Conservation (phyloP, 1,140 invertebrate species). For the Magallana angulata region DNA sequence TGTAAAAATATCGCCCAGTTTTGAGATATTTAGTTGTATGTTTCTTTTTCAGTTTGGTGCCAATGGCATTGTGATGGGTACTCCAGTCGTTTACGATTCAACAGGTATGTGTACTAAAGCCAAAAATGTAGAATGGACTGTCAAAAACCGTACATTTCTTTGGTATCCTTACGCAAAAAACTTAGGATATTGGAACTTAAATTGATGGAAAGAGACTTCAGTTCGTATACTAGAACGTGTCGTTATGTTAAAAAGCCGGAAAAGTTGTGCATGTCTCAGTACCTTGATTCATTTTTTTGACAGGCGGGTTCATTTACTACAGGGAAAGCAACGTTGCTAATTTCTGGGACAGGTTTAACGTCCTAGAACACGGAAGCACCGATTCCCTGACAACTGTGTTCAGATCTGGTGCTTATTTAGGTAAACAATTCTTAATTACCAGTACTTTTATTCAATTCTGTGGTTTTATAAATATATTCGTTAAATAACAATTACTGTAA, state of each 20-base stretch:
- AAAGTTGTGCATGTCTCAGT: too few relatives aligned
- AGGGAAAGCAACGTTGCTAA: background rate
- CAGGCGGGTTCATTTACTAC: slow-evolving; percentile 8
- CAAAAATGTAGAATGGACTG: background rate
- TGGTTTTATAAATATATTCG: too few relatives aligned
- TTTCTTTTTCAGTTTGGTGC: background rate
- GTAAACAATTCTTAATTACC: background rate
- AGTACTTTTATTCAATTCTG: too few relatives aligned
- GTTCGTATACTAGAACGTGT: too few relatives aligned
- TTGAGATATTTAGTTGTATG: too few relatives aligned
- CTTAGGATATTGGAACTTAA: too few relatives aligned
- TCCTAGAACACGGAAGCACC: background rate
- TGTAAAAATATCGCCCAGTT: too few relatives aligned
- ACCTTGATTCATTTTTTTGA: background rate
- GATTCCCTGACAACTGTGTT: background rate
- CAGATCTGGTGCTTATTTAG: background rate
- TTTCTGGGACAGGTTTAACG: background rate
- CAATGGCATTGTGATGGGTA: background rate
- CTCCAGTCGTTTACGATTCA: background rate
- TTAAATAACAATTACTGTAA: too few relatives aligned
- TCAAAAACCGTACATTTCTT: too few relatives aligned
- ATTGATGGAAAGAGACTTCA: too few relatives aligned
- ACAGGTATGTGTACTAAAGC: background rate
- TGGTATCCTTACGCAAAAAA: too few relatives aligned
- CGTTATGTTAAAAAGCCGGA: too few relatives aligned